A percentile compares a stretch with the other conserved stretches of the same genome.
phyloP scores from a whole-genome alignment of 2,888 invertebrate species.

The Drosophila subsilvestris region DNA sequence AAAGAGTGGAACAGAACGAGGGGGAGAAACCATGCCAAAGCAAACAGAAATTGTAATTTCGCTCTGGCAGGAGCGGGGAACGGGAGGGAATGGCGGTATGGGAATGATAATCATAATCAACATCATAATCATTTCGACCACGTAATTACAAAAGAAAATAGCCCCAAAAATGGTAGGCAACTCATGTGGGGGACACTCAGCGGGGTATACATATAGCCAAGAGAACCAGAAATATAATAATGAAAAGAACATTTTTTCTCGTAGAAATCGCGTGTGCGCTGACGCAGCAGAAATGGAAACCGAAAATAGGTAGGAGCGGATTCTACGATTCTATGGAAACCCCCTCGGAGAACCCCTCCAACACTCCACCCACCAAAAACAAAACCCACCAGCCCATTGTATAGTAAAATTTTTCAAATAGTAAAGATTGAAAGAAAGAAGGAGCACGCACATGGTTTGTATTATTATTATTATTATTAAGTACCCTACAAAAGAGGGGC shows the following conservation, averaged over 20 bases:
- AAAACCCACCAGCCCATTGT: slow-evolving; percentile 2
- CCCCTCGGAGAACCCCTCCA: not conserved
- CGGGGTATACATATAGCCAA: not conserved
- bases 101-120: slow-evolving; percentile 58
- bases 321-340: slow-evolving; percentile 14
- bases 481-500: not conserved
- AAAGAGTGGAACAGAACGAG: slow-evolving; percentile 3
- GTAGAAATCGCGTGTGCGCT: slow-evolving; percentile 67
- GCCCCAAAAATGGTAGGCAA: slow-evolving; percentile 10
- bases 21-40: slow-evolving; percentile 36
- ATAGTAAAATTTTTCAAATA: slow-evolving; percentile 40
- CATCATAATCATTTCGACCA: slow-evolving; percentile 52
- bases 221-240: slow-evolving; percentile 22
- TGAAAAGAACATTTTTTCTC: slow-evolving; percentile 21
- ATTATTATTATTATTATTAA: slow-evolving; percentile 34
- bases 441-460: slow-evolving; percentile 41
- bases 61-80: slow-evolving; percentile 17
- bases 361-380: not conserved
- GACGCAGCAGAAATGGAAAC: slow-evolving; percentile 68
- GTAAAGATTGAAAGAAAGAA: slow-evolving; percentile 12
- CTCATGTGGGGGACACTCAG: not conserved
- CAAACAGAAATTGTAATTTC: slow-evolving; percentile 69
- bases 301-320: slow-evolving; percentile 16
- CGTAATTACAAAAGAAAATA: slow-evolving; percentile 46
- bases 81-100: slow-evolving; percentile 7